phyloP scores from a whole-genome alignment of 2,113 vertebrate species.

The Pseudopipra pipra region DNA sequence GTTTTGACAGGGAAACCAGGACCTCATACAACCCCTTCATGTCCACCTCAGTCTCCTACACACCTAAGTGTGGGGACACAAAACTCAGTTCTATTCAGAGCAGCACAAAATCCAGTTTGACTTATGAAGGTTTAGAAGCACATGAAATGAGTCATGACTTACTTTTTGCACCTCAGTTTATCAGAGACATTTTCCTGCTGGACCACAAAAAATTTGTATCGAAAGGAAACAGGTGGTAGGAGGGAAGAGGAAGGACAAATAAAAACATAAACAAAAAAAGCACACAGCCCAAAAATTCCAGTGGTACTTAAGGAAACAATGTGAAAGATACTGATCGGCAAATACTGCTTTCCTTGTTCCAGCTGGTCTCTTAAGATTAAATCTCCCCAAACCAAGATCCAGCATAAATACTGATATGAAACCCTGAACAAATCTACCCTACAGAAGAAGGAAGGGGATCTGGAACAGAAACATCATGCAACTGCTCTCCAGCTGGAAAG shows the following conservation, averaged over 20 bases:
- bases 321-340: background rate
- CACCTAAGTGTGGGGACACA: background rate
- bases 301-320: background rate
- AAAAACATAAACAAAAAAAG: conserved; percentile 21
- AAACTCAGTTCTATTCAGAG: background rate
- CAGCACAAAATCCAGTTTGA: background rate
- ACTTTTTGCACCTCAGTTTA: background rate
- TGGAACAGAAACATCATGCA: background rate
- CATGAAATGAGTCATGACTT: background rate
- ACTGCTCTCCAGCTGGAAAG: background rate
- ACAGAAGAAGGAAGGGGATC: background rate
- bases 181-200: background rate
- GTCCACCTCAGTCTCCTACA: background rate
- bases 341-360: conserved; percentile 3
- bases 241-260: conserved; percentile 45
- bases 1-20: background rate
- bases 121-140: background rate
- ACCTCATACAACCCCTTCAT: background rate
- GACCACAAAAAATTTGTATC: background rate
- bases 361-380: background rate
- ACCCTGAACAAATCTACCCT: background rate
- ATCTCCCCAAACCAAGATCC: background rate
- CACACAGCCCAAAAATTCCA: background rate
- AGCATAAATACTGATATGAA: background rate
- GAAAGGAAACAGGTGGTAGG: conserved; percentile 43